Evolutionary conservation across 2,797 vertebrate species (phyloP), one percentile per base, ranked within the genome.

Genomic region (Linurgus olivaceus): DNA sequence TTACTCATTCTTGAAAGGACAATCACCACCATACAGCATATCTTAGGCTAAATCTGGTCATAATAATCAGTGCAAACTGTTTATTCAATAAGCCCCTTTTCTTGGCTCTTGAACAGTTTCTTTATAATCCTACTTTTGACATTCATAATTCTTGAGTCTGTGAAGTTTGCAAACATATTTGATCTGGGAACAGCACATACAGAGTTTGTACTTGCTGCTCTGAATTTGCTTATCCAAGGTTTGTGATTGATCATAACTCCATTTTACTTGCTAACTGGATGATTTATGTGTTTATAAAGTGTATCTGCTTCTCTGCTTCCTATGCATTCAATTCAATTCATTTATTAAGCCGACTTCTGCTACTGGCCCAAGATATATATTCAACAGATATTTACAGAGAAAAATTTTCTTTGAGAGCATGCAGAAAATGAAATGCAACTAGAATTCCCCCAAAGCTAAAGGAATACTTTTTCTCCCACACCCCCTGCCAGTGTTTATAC

Each of bases 201-300:
- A 37, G 11, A 25, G 11, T 86, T 89, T 80, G 26, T 77, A 47
- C 42, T 77, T 90, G 67, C 78, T 94, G 26, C 70, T 86, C 68
- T 88, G 68, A 73, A 89, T 87, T 86, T 19, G 17, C 71, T 76
- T 90, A 61, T 71, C 57, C 78, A 86, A 86, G 19, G 29, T 68
- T 94, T 71, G 37, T 68, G 65, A 94, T 77, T 86, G 65, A 82
- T 93, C 59, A 12, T 82, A 85, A 74, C 61, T 91, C 68, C 23
- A 14, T 91, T 87, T 94, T 48, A 21, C 59, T 62, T 79, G 55
- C 76, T 80, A 72, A 31, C 68, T 91, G 75, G 20, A 77, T 88
- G 75, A 95, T 94, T 86, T 91, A 88, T 67, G 71, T 67, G 24
- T 63, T 93, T 95, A 70, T 86, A 63, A 92, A 94, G 33, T 47